A percentile compares a stretch with the other conserved stretches of the same genome.
These are phyloP conservation scores for Alligator sinensis DNA, from an alignment of 2,113 vertebrate genomes.

Conservation along the genomic window DNA sequence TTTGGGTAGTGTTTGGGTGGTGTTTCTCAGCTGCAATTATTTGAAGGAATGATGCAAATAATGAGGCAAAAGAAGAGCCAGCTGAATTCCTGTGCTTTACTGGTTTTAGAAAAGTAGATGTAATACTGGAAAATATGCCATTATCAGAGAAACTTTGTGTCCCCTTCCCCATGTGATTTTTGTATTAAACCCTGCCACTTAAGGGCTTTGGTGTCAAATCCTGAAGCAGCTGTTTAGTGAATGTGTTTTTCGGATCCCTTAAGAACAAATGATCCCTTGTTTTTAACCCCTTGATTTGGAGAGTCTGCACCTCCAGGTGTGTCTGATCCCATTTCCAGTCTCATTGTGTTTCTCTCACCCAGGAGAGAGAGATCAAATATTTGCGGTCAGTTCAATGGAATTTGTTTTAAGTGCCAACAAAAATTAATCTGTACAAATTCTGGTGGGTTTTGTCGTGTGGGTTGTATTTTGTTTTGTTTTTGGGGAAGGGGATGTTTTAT, in stretches of 20 bases:
- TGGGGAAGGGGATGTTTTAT: constrained; percentile 41
- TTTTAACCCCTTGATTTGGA: constrained; percentile 70
- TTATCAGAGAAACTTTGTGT: constrained; percentile 36
- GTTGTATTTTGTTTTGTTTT: constrained; percentile 47
- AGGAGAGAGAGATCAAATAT: constrained; percentile 52
- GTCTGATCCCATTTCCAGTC: constrained; percentile 15
- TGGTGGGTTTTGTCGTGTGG: constrained; percentile 21
- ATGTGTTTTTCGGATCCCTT: constrained; percentile 7
- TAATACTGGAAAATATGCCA: constrained; percentile 2
- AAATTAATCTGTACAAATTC: constrained; percentile 44
- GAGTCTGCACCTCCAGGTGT: constrained; percentile 66
- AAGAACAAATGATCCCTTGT: constrained; percentile 64
- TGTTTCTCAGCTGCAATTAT: not conserved
- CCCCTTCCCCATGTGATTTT: not conserved
- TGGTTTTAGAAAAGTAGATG: not conserved
- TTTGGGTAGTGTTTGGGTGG: not conserved
- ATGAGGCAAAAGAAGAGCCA: not conserved
- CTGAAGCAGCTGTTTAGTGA: not conserved
- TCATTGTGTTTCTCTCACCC: constrained; percentile 45
- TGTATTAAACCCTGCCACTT: constrained; percentile 17
- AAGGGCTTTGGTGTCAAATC: constrained; percentile 35
- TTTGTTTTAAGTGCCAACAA: constrained; percentile 50
- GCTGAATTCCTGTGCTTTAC: not conserved
- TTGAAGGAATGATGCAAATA: not conserved
- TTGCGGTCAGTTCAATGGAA: constrained; percentile 47